Evolutionary conservation across 2,113 vertebrate genomes (phyloP).

Genomic region (Otus sunia): DNA sequence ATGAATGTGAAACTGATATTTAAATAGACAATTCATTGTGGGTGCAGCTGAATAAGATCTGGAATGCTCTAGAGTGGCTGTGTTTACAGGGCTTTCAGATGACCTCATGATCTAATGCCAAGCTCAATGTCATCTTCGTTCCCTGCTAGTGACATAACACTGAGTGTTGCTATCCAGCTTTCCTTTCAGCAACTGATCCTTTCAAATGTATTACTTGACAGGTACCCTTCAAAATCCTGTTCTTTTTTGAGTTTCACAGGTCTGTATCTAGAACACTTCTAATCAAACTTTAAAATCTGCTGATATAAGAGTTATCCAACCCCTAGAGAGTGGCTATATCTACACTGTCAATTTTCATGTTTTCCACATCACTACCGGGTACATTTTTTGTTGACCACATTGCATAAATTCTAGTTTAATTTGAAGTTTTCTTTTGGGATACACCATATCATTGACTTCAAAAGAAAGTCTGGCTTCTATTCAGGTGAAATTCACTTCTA

Average conservation of each 20-base stretch:
- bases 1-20: background rate
- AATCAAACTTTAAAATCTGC: background rate
- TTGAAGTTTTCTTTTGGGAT: background rate
- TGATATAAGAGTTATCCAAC: background rate
- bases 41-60: background rate
- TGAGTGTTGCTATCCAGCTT: background rate
- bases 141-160: background rate
- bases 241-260: background rate
- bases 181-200: background rate
- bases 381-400: background rate
- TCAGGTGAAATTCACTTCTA: background rate
- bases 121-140: background rate
- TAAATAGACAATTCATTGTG: background rate
- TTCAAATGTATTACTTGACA: background rate
- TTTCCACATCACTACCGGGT: background rate
- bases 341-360: background rate
- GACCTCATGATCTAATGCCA: background rate
- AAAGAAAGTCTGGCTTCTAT: background rate
- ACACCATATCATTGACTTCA: background rate
- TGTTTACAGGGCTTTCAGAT: background rate
- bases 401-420: background rate
- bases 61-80: background rate
- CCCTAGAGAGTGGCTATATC: background rate
- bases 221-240: background rate
- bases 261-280: background rate